These are phyloP conservation scores for Cataglyphis altisquamis DNA, from an alignment of 2,888 invertebrate species.

Conservation along the genomic window DNA sequence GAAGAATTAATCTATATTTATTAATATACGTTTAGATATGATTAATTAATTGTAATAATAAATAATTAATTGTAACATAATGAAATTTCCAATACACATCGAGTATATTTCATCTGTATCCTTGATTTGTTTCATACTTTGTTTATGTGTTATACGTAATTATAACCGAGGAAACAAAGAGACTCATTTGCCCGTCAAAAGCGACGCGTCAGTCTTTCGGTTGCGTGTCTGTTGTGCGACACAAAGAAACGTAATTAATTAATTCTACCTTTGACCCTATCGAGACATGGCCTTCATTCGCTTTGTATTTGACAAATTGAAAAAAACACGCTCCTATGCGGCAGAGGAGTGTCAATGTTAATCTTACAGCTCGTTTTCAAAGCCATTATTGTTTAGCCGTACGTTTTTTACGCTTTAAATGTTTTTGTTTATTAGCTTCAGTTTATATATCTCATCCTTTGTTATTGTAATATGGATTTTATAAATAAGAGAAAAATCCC, in stretches of 20 bases:
- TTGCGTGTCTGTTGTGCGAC: conserved; percentile 7
- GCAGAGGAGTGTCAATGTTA: neutral
- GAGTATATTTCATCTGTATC: neutral
- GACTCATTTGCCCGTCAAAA: conserved; percentile 35
- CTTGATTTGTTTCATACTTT: conserved; percentile 9
- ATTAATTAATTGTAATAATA: neutral
- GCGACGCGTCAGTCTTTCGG: neutral
- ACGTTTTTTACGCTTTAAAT: neutral
- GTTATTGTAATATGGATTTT: neutral
- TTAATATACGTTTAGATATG: neutral
- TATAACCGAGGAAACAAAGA: conserved; percentile 29
- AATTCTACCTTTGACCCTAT: conserved; percentile 8
- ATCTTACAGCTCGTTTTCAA: neutral
- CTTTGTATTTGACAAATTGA: conserved; percentile 18
- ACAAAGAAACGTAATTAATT: conserved; percentile 47
- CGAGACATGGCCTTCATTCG: neutral
- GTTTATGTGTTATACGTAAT: neutral
- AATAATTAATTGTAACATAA: neutral
- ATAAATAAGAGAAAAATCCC: neutral
- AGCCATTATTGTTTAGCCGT: conserved; percentile 3
- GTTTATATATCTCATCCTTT: neutral
- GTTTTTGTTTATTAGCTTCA: neutral
- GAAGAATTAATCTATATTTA: neutral
- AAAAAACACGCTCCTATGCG: neutral
- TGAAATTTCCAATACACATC: neutral